Conservation (phyloP, 2,113 vertebrate genomes). For the Grallaria varia region DNA sequence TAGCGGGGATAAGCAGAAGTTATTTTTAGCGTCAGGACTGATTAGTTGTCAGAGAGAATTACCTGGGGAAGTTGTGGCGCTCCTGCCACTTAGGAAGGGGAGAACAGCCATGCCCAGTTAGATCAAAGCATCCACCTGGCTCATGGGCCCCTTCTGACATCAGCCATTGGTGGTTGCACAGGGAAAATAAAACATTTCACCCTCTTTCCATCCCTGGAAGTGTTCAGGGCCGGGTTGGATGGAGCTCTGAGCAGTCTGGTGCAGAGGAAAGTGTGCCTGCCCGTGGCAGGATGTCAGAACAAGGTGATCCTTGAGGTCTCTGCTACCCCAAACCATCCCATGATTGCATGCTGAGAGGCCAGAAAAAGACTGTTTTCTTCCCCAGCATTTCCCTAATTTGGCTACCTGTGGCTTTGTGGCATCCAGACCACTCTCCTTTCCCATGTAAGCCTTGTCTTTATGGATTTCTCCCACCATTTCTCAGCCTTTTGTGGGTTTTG, state of each 20-base stretch:
- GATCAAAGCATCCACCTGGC: background rate
- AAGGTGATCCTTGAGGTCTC: background rate
- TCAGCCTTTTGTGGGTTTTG: background rate
- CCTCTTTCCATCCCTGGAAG: background rate
- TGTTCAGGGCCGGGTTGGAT: background rate
- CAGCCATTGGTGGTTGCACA: background rate
- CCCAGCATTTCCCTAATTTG: background rate
- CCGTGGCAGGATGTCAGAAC: background rate
- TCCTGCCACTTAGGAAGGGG: background rate
- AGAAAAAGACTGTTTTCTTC: background rate
- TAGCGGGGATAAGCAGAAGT: slow-evolving; percentile 11
- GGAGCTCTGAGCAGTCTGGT: background rate
- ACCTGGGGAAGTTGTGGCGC: background rate
- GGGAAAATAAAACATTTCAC: background rate
- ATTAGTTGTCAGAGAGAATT: background rate
- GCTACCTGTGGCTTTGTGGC: background rate
- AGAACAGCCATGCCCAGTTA: rapidly evolving
- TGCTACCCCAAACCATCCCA: background rate
- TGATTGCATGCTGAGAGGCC: background rate
- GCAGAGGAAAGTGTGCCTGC: background rate
- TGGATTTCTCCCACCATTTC: background rate
- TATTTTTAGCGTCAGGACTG: slow-evolving; percentile 29
- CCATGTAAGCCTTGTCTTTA: background rate
- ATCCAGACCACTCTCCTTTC: background rate
- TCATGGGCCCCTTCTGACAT: background rate